A percentile compares a stretch with the other conserved stretches of the same genome.
Conservation (phyloP, 2,888 invertebrate species). For the Drosophila sordidapex region DNA sequence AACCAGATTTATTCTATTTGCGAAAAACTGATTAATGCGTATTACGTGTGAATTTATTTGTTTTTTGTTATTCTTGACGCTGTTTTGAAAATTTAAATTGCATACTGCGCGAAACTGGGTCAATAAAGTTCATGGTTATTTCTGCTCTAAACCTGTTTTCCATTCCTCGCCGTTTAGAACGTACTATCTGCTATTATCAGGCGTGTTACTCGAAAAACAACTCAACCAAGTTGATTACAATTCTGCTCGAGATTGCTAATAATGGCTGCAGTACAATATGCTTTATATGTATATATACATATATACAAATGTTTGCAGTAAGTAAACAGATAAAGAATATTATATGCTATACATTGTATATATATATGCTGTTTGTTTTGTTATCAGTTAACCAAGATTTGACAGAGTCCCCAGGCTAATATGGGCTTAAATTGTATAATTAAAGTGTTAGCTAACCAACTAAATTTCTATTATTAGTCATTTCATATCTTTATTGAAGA, state of each 20-base stretch:
- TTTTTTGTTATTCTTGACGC: not conserved
- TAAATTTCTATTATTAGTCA: not conserved
- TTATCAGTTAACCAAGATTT: not conserved
- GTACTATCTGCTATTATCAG: conserved; percentile 39
- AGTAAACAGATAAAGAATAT: not conserved
- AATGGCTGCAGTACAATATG: not conserved
- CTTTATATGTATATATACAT: not conserved
- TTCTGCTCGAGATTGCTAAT: conserved; percentile 12
- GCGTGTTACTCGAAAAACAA: conserved; percentile 26
- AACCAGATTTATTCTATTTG: not conserved
- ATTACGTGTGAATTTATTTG: not conserved
- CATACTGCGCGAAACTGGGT: not conserved
- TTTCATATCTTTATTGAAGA: conserved; percentile 14
- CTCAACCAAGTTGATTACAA: conserved; percentile 32
- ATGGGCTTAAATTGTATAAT: not conserved
- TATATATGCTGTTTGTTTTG: not conserved
- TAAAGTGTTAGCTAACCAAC: not conserved
- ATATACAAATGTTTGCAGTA: not conserved
- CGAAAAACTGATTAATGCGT: not conserved
- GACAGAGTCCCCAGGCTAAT: not conserved
- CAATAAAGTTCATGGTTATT: not conserved
- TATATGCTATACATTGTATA: not conserved
- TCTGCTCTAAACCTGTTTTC: conserved; percentile 9
- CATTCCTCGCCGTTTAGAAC: conserved; percentile 14
- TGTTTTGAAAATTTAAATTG: not conserved